These are phyloP conservation scores for Burhinus bistriatus DNA, from an alignment of 2,113 vertebrate species.

Conservation along the genomic window DNA sequence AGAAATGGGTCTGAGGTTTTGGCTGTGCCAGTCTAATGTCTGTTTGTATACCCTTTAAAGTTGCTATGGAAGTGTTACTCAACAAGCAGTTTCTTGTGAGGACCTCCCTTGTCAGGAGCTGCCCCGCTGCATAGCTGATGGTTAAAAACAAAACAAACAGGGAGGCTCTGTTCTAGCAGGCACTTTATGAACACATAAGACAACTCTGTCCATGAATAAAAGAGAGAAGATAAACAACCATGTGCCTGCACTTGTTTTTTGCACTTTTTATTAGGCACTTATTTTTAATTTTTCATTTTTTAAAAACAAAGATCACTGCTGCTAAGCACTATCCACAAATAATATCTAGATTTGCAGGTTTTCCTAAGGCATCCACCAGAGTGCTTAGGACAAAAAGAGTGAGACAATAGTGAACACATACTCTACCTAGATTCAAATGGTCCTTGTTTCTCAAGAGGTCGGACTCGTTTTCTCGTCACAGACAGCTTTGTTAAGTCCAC, in stretches of 20 bases:
- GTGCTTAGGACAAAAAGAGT: neutral
- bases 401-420: neutral
- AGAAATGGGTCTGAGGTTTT: neutral
- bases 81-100: neutral
- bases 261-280: neutral
- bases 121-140: neutral
- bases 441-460: slow-evolving; percentile 88
- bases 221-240: neutral
- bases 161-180: neutral
- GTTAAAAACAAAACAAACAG: neutral
- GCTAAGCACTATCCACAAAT: neutral
- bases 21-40: neutral
- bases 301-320: neutral
- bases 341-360: neutral
- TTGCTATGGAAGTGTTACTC: neutral
- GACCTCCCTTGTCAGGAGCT: neutral
- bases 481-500: slow-evolving; percentile 89
- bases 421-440: slow-evolving; percentile 90
- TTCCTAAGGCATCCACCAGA: neutral
- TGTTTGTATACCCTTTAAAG: neutral
- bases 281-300: neutral
- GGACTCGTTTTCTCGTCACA: slow-evolving; percentile 85
- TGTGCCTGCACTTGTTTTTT: neutral
- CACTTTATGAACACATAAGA: neutral
- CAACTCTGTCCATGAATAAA: neutral